Percentiles rank a stretch among this genome's conserved stretches.
Conservation (phyloP, 2,113 vertebrate species). For the Osmerus mordax region DNA sequence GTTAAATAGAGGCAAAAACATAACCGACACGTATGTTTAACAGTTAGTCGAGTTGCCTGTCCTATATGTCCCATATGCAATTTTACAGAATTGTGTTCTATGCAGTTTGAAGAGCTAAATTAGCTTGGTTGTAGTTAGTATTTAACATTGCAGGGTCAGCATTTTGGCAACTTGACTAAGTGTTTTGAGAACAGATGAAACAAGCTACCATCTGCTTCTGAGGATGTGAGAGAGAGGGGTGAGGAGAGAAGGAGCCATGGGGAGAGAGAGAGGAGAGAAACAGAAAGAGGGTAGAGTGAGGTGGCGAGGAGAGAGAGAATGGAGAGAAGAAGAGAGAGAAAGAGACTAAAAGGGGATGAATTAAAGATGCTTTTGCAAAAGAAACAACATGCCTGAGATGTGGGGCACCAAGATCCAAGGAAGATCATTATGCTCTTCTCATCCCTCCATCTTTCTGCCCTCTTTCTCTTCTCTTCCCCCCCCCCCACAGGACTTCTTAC, state of each 20-base stretch:
- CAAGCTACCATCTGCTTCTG: background rate
- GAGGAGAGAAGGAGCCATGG: background rate
- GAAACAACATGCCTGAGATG: slow-evolving; percentile 19
- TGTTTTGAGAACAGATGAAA: background rate
- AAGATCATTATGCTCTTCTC: slow-evolving; percentile 22
- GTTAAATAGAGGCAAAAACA: background rate
- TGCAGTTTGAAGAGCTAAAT: too few species aligned
- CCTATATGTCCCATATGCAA: too few species aligned
- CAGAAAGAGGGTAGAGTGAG: too few species aligned
- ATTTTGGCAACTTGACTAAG: too few species aligned
- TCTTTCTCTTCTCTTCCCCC: slow-evolving; percentile 16
- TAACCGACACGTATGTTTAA: background rate
- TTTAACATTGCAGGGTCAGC: too few species aligned
- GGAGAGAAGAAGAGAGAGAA: background rate
- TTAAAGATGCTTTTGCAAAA: slow-evolving; percentile 42
- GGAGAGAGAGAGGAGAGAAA: background rate
- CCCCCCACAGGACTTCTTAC: too few species aligned
- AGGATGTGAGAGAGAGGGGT: background rate
- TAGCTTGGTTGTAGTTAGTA: too few species aligned
- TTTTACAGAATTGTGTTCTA: too few species aligned
- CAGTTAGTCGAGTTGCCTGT: too few species aligned
- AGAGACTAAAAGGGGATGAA: slow-evolving; percentile 28
- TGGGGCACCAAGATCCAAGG: slow-evolving; percentile 24
- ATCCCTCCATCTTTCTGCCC: slow-evolving; percentile 26
- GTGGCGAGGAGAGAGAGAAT: too few species aligned